Conservation (phyloP, 2,888 invertebrate genomes). For the Leucophora obtusa region DNA sequence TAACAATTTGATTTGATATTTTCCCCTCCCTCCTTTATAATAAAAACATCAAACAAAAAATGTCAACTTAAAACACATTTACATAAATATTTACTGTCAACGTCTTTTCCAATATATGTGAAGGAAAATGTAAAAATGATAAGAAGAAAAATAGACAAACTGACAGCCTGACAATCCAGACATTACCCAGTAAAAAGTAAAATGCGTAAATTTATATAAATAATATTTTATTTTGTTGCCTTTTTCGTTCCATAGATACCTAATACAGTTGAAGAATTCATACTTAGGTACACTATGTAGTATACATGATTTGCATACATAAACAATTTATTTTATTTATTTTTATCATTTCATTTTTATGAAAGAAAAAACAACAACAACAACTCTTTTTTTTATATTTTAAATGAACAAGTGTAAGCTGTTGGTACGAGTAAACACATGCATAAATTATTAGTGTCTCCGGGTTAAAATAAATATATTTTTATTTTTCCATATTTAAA, state of each 20-base stretch:
- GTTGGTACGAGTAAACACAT: neutral
- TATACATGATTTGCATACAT: slow-evolving; percentile 55
- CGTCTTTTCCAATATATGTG: slow-evolving; percentile 40
- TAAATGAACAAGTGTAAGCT: neutral
- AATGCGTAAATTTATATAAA: neutral
- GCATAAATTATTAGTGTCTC: neutral
- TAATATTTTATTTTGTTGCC: neutral
- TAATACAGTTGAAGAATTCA: neutral
- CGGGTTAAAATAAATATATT: neutral
- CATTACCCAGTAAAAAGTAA: neutral
- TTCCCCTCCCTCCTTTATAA: neutral
- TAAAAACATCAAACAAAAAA: slow-evolving; percentile 4
- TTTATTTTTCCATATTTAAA: neutral
- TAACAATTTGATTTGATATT: neutral
- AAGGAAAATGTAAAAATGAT: neutral
- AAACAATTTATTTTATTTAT: slow-evolving; percentile 48
- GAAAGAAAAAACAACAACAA: neutral
- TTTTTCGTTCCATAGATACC: neutral
- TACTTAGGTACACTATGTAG: no score
- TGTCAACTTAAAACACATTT: slow-evolving; percentile 54
- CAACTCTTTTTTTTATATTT: neutral
- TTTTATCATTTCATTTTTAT: slow-evolving; percentile 2
- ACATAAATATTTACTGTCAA: slow-evolving; percentile 61
- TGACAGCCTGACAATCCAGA: slow-evolving; percentile 35
- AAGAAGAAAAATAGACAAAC: slow-evolving; percentile 28